Evolutionary conservation across 2,113 vertebrate species (phyloP).

Genomic region (Oriolus oriolus): DNA sequence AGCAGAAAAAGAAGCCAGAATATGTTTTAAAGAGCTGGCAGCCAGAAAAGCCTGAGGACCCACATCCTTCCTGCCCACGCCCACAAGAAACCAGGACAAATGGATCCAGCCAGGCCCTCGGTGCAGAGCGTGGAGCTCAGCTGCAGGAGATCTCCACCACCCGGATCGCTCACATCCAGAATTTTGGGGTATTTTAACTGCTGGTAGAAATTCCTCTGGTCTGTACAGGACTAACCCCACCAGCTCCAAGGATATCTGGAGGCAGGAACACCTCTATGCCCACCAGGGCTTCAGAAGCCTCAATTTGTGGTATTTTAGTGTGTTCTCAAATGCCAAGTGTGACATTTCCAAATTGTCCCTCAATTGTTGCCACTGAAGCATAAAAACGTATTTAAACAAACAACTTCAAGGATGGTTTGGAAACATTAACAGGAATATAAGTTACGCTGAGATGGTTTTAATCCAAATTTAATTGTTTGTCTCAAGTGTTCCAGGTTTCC

Average conservation of each 20-base stretch:
- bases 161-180: not conserved
- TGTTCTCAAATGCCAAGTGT: not conserved
- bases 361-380: not conserved
- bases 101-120: not conserved
- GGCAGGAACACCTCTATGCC: not conserved
- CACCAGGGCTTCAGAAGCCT: not conserved
- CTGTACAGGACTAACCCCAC: not conserved
- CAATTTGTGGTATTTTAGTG: not conserved
- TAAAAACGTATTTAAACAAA: not conserved
- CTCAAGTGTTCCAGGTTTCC: not conserved
- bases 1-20: not conserved
- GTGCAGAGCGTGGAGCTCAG: accelerated
- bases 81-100: not conserved
- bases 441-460: not conserved
- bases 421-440: not conserved
- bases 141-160: not conserved
- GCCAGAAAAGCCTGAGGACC: not conserved
- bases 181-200: not conserved
- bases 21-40: not conserved
- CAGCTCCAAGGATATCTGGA: not conserved
- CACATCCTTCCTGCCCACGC: not conserved
- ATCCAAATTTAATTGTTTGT: not conserved
- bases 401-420: not conserved
- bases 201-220: not conserved
- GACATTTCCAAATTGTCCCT: not conserved